A percentile compares a stretch with the other conserved stretches of the same genome.
Evolutionary conservation across 2,113 vertebrate species (phyloP).

Genomic region (Nestor notabilis): DNA sequence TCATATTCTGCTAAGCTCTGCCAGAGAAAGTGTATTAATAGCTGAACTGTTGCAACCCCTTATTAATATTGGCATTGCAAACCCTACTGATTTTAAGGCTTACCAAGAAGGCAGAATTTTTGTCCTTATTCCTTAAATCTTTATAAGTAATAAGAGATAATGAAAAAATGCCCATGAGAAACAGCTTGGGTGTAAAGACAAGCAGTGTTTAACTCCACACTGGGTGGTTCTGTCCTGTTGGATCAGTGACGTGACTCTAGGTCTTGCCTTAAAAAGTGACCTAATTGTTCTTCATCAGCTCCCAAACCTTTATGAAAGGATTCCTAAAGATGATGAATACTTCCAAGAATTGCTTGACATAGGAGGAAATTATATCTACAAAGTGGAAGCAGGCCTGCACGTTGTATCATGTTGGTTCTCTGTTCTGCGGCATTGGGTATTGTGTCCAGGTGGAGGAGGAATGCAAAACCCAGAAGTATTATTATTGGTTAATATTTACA

Average conservation of each 20-base stretch:
- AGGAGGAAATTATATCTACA: not conserved
- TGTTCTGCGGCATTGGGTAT: not conserved
- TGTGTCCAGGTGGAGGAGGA: not conserved
- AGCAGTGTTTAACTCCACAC: not conserved
- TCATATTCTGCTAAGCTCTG: conserved; percentile 44
- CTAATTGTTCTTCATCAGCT: not conserved
- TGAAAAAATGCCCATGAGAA: conserved; percentile 1
- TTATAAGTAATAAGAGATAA: conserved; percentile 19
- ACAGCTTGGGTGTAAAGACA: not conserved
- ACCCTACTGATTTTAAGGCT: conserved; percentile 12
- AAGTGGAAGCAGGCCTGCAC: not conserved
- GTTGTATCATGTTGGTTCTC: accelerated
- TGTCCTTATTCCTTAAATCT: conserved; percentile 19
- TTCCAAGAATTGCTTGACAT: not conserved
- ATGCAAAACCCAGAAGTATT: not conserved
- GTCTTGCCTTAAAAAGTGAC: not conserved
- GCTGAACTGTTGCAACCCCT: conserved; percentile 54
- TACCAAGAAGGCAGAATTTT: not conserved
- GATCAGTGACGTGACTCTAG: not conserved
- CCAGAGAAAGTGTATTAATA: conserved; percentile 65
- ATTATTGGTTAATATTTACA: not conserved
- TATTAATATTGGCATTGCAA: conserved; percentile 31
- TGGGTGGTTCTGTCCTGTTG: not conserved
- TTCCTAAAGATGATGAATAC: not conserved
- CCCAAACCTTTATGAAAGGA: not conserved